Percentiles rank a stretch among this genome's conserved stretches.
These are phyloP conservation scores for Hydrotaea cyrtoneurina DNA, from an alignment of 2,888 invertebrate species.

Conservation along the genomic window DNA sequence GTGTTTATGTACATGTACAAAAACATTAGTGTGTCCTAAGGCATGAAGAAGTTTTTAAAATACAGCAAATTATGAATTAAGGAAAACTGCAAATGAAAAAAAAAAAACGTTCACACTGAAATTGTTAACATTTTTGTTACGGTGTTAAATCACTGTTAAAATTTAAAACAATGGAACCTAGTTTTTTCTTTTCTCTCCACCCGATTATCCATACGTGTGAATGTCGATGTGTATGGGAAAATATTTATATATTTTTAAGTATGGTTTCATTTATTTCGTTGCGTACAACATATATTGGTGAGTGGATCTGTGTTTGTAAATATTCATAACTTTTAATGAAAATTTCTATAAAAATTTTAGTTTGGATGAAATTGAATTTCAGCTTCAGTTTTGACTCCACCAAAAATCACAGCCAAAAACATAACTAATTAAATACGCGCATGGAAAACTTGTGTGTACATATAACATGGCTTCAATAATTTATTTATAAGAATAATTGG, in stretches of 20 bases:
- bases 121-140: too few species aligned
- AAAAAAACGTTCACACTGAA: too few species aligned
- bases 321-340: constrained; percentile 25
- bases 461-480: constrained; percentile 22
- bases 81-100: too few species aligned
- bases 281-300: neutral
- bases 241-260: neutral
- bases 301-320: neutral
- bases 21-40: too few species aligned
- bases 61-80: too few species aligned
- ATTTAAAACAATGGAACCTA: too few species aligned
- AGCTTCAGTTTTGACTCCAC: constrained; percentile 14
- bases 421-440: constrained; percentile 20
- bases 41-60: too few species aligned
- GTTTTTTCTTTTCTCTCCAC: too few species aligned
- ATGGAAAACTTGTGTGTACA: neutral
- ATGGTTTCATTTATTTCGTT: neutral
- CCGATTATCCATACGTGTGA: neutral
- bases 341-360: neutral
- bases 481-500: constrained; percentile 25
- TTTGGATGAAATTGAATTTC: constrained; percentile 11
- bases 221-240: neutral
- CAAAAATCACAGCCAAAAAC: constrained; percentile 25
- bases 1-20: neutral
- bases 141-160: too few species aligned